Evolutionary conservation across 2,113 vertebrate genomes (phyloP), one percentile per base, ranked within the genome.

Genomic region (Ctenodactylus gundi): DNA sequence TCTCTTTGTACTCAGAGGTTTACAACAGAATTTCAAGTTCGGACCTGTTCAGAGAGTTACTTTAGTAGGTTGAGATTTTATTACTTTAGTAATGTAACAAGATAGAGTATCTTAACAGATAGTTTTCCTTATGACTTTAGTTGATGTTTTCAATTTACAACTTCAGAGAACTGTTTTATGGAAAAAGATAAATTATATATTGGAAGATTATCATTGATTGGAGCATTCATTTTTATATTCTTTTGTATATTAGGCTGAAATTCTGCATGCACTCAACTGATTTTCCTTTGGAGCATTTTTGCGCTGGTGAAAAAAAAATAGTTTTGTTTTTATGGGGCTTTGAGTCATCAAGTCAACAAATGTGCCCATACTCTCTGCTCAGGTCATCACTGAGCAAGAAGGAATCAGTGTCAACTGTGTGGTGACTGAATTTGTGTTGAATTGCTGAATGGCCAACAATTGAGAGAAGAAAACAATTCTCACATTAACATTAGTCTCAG

Each of bases 1-100:
- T 90, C 93, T 91, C 76, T 97, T 93, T 95, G 49, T 90, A 80
- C 94, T 93, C 92, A 92, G 41, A 96, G 53, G 34, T 91, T 95
- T 95, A 85, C 82, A 88, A 46, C 55, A 87, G 51, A 90, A 80
- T 49, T 95, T 92, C 93, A 97, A 96, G 91, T 90, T 92, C 60
- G 84, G 92, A 90, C 88, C 90, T 94, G 91, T 94, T 92, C 89
- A 77, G 70, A 95, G 95, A 96, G 82, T 90, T 82, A 83, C 73
- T 29, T 58, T 39, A 70, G 39, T 44, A 88, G 55, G 46, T 39
- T 76, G 53, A 81, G 62, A 88, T 90, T 94, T 97, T 93, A 94
- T 96, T 90, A 39, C 77, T 88, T 39, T 84, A 86, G 81, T 39
- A 94, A 96, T 62, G 51, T 94, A 92, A 85, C 27, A 88, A 88